Base-by-base conservation (phyloP, 2,113 vertebrate species). In the Gambusia affinis region DNA sequence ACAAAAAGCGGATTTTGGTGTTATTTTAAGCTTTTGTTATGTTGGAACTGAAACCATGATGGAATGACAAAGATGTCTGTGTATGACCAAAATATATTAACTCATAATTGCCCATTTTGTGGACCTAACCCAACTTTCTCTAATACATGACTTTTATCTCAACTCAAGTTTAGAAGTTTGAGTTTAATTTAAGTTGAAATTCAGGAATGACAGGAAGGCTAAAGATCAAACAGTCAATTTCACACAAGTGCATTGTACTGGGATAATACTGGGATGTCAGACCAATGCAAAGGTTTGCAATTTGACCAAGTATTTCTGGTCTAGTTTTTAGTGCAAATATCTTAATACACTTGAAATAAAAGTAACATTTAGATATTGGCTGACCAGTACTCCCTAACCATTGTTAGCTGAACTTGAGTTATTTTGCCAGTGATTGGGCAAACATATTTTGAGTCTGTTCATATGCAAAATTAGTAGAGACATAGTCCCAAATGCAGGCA, bases 191-290 rank as follows among this genome's bases (percentile, higher is more conserved):
- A 37, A 37, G 35, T 11, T 12, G 10, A 12, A 37, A 75, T 72
- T 12, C 27, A 6, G 37, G 5, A 2, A 66, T 61, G 47, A 60
- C 60, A 72, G 47, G 35, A 37, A 11, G 72, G 80, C 82, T 75
- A 78, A 90, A 89, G 85, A 73, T 86, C 85, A 80, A 33, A 70
- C 51, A 27, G 70, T 70, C 51, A 27, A 30, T 76, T 88, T 78
- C 22, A 54, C 7, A 54, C 19, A 7, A 22, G 2, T 22, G 2
- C 51, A 57, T 57, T 57, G 24, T 4, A 54, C 22, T 54, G 15
- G 19, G 47, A 22, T 54, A 7, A 5, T 24, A 22, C 35, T 54
- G 22, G 17, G 7, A 54, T 54, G 47, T 42, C 39, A 42, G 14
- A 57, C 51, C 44, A 1, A 37, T 37, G 2, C 7, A n/a, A 54